phyloP scores from a whole-genome alignment of 23 tunicate genomes.

The Trididemnum miniatum region DNA sequence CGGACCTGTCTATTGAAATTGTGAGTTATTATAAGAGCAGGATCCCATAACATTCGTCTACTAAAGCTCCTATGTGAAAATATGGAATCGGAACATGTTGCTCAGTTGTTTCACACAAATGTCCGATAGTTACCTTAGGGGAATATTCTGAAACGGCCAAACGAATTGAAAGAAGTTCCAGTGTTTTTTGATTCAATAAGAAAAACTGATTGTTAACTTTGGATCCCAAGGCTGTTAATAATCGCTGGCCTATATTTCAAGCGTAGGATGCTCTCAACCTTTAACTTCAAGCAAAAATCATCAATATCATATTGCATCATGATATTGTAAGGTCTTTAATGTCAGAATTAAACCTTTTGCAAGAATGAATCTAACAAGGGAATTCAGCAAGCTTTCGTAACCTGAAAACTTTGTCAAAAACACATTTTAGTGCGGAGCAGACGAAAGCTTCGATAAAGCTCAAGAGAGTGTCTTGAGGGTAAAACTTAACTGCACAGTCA shows the following conservation, averaged over 20 bases:
- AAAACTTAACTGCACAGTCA: conserved; percentile 27
- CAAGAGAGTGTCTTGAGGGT: conserved; percentile 9
- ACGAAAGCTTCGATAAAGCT: conserved; percentile 15
- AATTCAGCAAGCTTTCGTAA: conserved; percentile 30
- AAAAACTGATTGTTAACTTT: conserved; percentile 17
- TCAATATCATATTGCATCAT: conserved; percentile 30
- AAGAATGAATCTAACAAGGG: conserved; percentile 17
- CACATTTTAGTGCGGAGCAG: conserved; percentile 31
- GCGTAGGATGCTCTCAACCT: conserved; percentile 36
- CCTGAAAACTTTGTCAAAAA: conserved; percentile 8
- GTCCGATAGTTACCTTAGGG: conserved; percentile 28
- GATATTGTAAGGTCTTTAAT: conserved; percentile 22
- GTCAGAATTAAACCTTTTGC: conserved; percentile 13
- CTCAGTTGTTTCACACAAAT: conserved; percentile 9
- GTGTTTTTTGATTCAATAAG: conserved; percentile 7
- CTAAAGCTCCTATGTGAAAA: conserved; percentile 7
- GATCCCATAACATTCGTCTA: conserved; percentile 24
- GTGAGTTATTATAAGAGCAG: conserved; percentile 8
- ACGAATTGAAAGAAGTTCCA: conserved; percentile 35
- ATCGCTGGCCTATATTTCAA: conserved; percentile 37
- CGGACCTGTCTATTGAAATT: conserved; percentile 9
- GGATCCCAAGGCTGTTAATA: conserved; percentile 3
- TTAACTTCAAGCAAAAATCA: conserved; percentile 33
- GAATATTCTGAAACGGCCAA: conserved; percentile 35
- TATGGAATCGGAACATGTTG: conserved; percentile 17